A percentile compares a stretch with the other conserved stretches of the same genome.
phyloP scores from a whole-genome alignment of 2,888 invertebrate species.

The Lycocerus yunnanus region DNA sequence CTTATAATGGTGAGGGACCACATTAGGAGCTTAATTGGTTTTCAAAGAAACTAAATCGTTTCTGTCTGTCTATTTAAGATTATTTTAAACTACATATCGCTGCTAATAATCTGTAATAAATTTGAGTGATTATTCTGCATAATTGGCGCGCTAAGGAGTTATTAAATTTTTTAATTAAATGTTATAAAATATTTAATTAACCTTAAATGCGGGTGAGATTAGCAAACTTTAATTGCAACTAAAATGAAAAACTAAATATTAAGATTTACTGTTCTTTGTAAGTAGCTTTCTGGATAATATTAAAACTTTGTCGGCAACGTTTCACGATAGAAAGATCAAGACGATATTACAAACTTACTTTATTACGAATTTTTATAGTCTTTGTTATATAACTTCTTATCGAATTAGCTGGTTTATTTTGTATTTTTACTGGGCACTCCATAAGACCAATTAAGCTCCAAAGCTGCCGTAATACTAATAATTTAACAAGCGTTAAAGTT shows the following conservation, averaged over 20 bases:
- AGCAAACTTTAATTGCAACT: background rate
- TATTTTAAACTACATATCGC: background rate
- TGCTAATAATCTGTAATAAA: background rate
- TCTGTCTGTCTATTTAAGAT: background rate
- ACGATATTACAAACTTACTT: constrained; percentile 41
- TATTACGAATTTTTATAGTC: constrained; percentile 36
- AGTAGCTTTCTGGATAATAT: constrained; percentile 33
- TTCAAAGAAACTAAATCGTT: background rate
- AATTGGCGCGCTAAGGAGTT: background rate
- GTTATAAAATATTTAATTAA: background rate
- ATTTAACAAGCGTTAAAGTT: constrained; percentile 2
- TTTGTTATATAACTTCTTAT: constrained; percentile 36
- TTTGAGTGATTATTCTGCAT: background rate
- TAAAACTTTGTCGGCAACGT: constrained; percentile 32
- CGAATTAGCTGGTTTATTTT: constrained; percentile 30
- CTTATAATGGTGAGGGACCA: background rate
- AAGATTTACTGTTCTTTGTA: constrained; percentile 19
- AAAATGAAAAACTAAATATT: background rate
- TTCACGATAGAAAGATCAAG: constrained; percentile 32
- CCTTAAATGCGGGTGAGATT: background rate
- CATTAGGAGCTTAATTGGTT: background rate
- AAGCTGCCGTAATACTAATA: constrained; percentile 1
- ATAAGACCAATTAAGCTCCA: constrained; percentile 9
- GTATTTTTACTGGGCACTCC: constrained; percentile 6
- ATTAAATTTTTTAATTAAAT: background rate